Conservation (phyloP, 1,140 invertebrate species). For the Procambarus clarkii region DNA sequence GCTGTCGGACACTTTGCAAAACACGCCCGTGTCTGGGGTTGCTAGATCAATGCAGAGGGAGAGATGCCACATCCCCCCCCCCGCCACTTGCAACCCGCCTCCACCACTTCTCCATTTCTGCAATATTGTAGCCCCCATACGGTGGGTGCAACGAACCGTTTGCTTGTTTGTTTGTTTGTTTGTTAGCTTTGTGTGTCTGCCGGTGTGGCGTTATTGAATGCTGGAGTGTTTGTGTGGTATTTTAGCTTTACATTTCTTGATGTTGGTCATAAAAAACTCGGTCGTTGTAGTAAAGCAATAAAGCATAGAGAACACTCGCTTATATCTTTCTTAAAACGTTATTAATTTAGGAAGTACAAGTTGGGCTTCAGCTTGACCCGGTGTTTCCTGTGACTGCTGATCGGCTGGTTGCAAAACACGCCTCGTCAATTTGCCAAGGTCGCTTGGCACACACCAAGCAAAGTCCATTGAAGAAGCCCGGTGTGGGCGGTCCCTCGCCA, state of each 20-base stretch:
- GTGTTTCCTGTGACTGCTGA: background rate
- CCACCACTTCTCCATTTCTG: background rate
- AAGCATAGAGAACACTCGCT: too few species aligned
- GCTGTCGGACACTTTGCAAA: slow-evolving; percentile 31
- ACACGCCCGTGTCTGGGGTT: slow-evolving; percentile 40
- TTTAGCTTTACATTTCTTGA: too few species aligned
- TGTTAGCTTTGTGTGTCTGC: too few species aligned
- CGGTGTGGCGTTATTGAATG: too few species aligned
- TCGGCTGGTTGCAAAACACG: background rate
- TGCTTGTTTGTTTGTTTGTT: too few species aligned
- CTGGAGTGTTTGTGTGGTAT: too few species aligned
- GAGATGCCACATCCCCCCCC: background rate
- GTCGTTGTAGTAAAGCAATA: too few species aligned
- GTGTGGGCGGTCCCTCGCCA: slow-evolving; percentile 30
- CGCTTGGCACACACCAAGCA: background rate
- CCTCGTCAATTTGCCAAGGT: slow-evolving; percentile 20
- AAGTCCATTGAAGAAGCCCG: background rate
- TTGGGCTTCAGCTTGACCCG: too few species aligned
- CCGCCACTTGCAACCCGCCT: background rate
- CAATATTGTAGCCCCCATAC: background rate
- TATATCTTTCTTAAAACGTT: too few species aligned
- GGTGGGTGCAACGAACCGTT: too few species aligned
- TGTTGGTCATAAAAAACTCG: too few species aligned
- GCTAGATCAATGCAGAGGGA: slow-evolving; percentile 22
- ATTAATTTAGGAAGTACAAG: too few species aligned